Base-by-base conservation (phyloP, 2,888 invertebrate species). In the Odontothrips loti region DNA sequence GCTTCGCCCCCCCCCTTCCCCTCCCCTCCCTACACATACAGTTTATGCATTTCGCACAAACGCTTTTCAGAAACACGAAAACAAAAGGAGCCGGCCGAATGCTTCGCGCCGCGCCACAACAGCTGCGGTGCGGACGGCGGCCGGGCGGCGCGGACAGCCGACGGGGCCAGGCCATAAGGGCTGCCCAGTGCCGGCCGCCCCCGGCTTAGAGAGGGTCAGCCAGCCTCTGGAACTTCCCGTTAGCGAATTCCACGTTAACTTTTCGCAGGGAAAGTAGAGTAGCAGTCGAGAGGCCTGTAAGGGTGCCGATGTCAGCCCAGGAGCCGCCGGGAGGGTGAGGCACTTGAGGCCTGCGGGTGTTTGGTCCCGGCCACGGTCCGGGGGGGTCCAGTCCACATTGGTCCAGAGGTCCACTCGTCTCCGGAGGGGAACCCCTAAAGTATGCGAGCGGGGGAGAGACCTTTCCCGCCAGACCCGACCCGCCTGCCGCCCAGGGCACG, bases 361-460 rank as follows among this genome's bases (percentile, higher is more conserved):
- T 10, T 1, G 51, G 51, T 6, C 58, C 17, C 58, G n/a, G n/a
- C n/a, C n/a, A n/a, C n/a, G n/a, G n/a, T 58, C 15, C 58, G 20
- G 34, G 2, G 34, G 34, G 34, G 34, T 6, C 34, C 34, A 6
- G 34, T 43, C 34, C 34, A 6, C 34, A 43, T 43, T 6, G 58
- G 58, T 58, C 58, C 58, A 58, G 58, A 58, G 58, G 58, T 58
- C 58, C 58, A 58, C 58, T 58, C 58, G 58, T 58, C 58, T 58
- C 58, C 15, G 17, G 58, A 58, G 58, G 58, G 58, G 20, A 58
- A 58, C 58, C 58, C 20, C 58, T 20, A 58, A 58, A 58, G 58
- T 58, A 58, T 58, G 58, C 58, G 58, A 58, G 20, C 6, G 58
- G 58, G 58, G 15, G 58, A 17, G 58, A 17, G 51, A 11, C 51